These are phyloP conservation scores for Phataginus tricuspis DNA, from an alignment of 2,797 vertebrate species.

Conservation along the genomic window DNA sequence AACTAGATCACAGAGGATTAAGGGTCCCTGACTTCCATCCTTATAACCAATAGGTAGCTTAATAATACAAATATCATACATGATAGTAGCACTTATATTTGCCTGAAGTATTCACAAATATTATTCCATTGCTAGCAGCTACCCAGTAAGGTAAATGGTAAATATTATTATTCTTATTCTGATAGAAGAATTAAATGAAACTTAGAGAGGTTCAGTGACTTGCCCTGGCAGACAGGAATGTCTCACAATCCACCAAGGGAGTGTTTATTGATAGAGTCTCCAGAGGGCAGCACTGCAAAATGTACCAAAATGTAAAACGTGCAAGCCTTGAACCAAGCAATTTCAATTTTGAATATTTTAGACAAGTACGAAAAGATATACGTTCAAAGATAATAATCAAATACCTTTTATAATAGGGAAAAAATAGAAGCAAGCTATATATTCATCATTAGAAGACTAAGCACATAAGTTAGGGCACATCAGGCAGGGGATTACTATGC, in stretches of 20 bases:
- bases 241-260: not conserved
- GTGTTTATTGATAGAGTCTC: not conserved
- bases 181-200: slow-evolving; percentile 43
- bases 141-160: not conserved
- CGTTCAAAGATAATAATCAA: not conserved
- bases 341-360: slow-evolving; percentile 47
- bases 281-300: not conserved
- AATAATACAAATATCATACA: not conserved
- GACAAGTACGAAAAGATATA: not conserved
- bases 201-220: not conserved
- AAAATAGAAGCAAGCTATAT: slow-evolving; percentile 13
- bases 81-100: not conserved
- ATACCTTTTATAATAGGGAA: not conserved
- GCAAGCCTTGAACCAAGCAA: not conserved
- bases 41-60: not conserved
- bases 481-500: not conserved
- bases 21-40: not conserved
- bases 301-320: not conserved
- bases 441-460: not conserved
- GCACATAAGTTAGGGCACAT: not conserved
- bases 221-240: not conserved
- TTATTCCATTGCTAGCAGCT: slow-evolving; percentile 7
- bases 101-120: not conserved
- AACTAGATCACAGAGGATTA: not conserved
- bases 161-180: not conserved